Base-by-base conservation (phyloP, 2,797 vertebrate genomes). In the Paramormyrops hopkinsi region DNA sequence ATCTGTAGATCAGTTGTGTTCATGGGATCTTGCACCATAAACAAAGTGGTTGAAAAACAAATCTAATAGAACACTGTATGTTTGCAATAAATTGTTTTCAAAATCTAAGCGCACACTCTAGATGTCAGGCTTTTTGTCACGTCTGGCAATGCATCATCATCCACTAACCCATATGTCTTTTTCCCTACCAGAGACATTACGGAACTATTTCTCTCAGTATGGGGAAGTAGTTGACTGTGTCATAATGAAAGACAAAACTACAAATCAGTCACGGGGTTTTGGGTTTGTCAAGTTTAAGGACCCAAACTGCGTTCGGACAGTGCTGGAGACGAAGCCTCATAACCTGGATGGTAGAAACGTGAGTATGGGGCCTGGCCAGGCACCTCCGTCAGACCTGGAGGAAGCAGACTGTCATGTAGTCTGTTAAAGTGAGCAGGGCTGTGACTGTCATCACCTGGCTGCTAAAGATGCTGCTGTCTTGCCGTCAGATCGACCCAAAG, bases 171-270 rank as follows among this genome's bases (percentile, higher is more conserved):
- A 17, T 22, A 22, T 90, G 9, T 92, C 54, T 90, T 92, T 88
- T 91, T 89, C 92, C 94, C 92, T 91, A 90, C 95, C 96, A 99
- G 98, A 99, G 95, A 99, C 98, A 14, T 97, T 99, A 92, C 97
- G 98, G 93, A 97, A 97, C 95, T 99, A 99, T 95, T 99, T 99
- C 94, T 99, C 97, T 91, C 99, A 99, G 86, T 99, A 99, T 95
- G 99, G 99, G 91, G 98, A 99, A 94, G 99, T 99, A 22, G 98
- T 99, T 91, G 98, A 99, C 95, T 99, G 98, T 94, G 99, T 99
- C 93, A 99, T 99, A 95, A 99, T 99, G 99, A 99, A 99, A 96
- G 99, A 99, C 94, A 99, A 99, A 96, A 99, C 97, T 79, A 99
- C 99, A 95, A 99, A 99, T 96, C 99, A 99, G 93, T 99, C 99